Conservation (phyloP, 2,113 vertebrate genomes). For the Coturnix japonica region DNA sequence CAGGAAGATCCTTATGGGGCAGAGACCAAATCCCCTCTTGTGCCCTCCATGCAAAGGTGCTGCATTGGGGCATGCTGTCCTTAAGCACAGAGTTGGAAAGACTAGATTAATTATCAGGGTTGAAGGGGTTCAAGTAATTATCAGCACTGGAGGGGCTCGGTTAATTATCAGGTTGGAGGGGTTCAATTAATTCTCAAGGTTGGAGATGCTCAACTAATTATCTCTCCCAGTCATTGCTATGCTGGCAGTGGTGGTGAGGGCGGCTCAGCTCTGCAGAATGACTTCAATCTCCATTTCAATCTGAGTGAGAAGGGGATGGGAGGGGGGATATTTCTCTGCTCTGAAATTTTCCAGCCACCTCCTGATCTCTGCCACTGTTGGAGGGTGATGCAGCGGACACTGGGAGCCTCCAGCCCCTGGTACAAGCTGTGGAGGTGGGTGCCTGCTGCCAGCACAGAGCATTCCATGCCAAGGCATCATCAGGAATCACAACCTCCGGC, state of each 20-base stretch:
- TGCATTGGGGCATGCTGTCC: not conserved
- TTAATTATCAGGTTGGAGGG: not conserved
- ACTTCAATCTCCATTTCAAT: not conserved
- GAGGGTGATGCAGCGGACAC: not conserved
- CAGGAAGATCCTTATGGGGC: too few relatives aligned
- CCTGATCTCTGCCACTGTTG: not conserved
- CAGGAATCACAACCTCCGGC: not conserved
- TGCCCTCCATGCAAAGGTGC: rapidly evolving
- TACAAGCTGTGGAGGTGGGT: not conserved
- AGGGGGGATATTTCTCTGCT: not conserved
- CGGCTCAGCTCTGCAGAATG: rapidly evolving
- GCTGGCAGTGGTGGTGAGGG: rapidly evolving
- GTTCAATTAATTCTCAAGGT: not conserved
- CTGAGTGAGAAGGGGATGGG: not conserved
- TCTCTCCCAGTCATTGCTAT: not conserved
- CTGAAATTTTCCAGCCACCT: not conserved
- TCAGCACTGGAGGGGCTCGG: not conserved
- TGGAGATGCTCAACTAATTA: constrained; percentile 22
- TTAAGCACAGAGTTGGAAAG: not conserved
- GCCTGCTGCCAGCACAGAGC: not conserved
- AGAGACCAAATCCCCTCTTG: rapidly evolving
- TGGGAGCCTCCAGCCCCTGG: not conserved
- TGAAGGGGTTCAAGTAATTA: not conserved
- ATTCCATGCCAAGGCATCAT: not conserved
- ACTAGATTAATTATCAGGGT: not conserved